Conservation (phyloP, 2,888 invertebrate genomes). For the Amblyjoppa proteus region DNA sequence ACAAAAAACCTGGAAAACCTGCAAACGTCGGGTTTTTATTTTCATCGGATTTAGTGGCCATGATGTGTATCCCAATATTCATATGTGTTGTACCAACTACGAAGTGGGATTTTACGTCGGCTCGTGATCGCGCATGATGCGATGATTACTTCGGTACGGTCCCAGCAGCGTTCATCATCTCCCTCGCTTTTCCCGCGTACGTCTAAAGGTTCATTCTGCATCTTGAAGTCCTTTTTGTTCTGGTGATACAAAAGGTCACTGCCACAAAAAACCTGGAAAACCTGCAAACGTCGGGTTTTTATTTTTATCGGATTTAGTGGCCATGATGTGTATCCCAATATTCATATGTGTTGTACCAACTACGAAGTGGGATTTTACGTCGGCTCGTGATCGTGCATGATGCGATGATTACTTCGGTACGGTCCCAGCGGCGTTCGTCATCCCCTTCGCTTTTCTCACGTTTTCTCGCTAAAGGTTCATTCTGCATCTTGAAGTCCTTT, state of each 20-base stretch:
- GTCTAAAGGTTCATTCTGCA: background rate
- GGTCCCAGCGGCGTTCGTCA: background rate
- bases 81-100: background rate
- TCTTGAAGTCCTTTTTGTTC: constrained; percentile 10
- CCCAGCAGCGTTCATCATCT: background rate
- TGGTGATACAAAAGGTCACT: background rate
- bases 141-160: background rate
- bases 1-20: background rate
- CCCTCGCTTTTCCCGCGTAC: background rate
- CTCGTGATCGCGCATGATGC: background rate
- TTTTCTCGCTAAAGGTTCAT: background rate
- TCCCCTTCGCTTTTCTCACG: background rate
- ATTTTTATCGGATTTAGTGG: background rate
- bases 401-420: background rate
- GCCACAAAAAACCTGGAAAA: background rate
- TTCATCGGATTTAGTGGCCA: background rate
- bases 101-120: background rate
- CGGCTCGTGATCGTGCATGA: background rate
- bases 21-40: background rate
- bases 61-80: background rate
- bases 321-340: background rate
- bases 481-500: background rate
- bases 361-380: background rate
- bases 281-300: background rate
- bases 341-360: background rate